Percentiles rank a stretch among this genome's conserved stretches.
phyloP scores from a whole-genome alignment of 2,797 vertebrate genomes.

The Synaphobranchus kaupii region DNA sequence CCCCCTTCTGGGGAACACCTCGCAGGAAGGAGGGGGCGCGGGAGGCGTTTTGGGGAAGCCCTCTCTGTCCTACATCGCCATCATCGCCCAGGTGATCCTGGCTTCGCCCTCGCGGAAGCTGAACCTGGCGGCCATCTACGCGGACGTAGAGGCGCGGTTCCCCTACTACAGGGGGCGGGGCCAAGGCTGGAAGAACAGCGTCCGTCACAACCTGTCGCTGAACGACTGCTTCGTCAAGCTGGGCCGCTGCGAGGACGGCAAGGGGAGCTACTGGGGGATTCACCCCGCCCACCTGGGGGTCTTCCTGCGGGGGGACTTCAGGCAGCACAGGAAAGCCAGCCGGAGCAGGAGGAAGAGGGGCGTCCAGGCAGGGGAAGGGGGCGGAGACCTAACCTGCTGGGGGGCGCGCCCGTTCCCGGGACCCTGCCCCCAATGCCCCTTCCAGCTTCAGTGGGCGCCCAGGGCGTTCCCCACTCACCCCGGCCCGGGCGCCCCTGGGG shows the following conservation, averaged over 20 bases:
- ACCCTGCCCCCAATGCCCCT: conserved; percentile 38
- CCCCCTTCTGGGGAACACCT: background rate
- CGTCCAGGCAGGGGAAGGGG: background rate
- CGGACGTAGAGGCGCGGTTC: conserved; percentile 64
- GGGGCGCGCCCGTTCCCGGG: background rate
- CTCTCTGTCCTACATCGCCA: conserved; percentile 61
- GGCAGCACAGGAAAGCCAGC: conserved; percentile 52
- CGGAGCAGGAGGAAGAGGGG: conserved; percentile 47
- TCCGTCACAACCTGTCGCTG: conserved; percentile 67
- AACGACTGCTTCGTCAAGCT: conserved; percentile 74
- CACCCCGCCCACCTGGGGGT: conserved; percentile 60
- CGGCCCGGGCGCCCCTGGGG: conserved; percentile 17
- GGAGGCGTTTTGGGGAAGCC: conserved; percentile 48
- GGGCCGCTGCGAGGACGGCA: conserved; percentile 66
- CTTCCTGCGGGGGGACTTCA: conserved; percentile 68
- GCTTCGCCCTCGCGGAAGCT: conserved; percentile 63
- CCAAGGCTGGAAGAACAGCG: conserved; percentile 65
- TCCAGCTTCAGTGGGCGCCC: conserved; percentile 31
- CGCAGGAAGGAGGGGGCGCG: background rate
- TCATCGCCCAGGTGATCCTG: conserved; percentile 70
- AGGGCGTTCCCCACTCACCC: background rate
- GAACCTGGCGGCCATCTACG: conserved; percentile 70
- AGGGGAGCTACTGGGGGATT: conserved; percentile 69
- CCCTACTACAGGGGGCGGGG: conserved; percentile 59
- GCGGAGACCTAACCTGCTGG: conserved; percentile 28